Base-by-base conservation (phyloP, 1,140 invertebrate genomes). In the Belonocnema kinseyi region DNA sequence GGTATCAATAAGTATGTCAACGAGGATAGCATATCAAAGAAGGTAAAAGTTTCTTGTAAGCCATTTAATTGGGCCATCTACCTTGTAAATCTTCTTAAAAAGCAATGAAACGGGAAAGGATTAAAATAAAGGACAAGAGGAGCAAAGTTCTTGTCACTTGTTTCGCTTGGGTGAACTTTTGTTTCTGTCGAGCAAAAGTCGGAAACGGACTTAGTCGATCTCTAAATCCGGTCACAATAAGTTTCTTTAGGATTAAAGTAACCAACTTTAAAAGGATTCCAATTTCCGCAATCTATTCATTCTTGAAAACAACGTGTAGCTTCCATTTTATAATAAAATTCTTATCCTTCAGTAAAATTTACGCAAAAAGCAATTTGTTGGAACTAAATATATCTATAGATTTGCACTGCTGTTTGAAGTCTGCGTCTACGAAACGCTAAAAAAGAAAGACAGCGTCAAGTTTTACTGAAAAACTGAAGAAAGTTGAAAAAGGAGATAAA, bases 151-250 rank as follows among this genome's bases (percentile, higher is more conserved):
- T 33, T 5, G 26, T 33, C 40, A 33, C 58, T 66, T 66, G 21
- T 66, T 66, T 66, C 21, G 40, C 58, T 66, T 66, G 14, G 40
- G 26, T 11, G 26, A 19, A 33, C 26, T 33, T 33, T 4, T 33
- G 40, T 26, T 66, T 16, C 58, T 66, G 58, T 33, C 10, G 21
- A 66, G 58, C 40, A 66, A 66, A 66, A 66, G 58, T 66, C 58
- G 40, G 21, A 16, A 66, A 40, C 58, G 40, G 58, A 66, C 58
- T 66, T 66, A 33, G 58, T 66, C 26, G 14, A 5, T 21, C 21
- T 66, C 21, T 13, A 33, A 16, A 66, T 66, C 16, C 58, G 11
- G 58, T 66, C n/a, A 26, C 13, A 26, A 21, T 26, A 66, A 66
- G 19, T 66, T 40, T 3, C 58, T 66, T 66, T 12, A 11, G 16